Conservation (phyloP, 2,113 vertebrate genomes). For the Murina feae region DNA sequence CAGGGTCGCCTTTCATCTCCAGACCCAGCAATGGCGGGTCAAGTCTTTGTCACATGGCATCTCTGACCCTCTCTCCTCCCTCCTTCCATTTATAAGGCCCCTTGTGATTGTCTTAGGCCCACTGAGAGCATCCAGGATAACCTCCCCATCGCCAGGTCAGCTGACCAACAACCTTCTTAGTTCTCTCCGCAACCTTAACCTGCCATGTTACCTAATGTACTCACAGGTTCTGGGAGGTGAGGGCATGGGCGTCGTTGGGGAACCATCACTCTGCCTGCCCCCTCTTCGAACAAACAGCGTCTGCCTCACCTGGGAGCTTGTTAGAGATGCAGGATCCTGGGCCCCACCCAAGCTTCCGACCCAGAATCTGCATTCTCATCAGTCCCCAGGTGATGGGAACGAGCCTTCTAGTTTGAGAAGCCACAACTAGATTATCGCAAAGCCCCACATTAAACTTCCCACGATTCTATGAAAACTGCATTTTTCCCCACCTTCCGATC, state of each 20-base stretch:
- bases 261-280: not conserved
- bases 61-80: not conserved
- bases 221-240: not conserved
- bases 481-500: not conserved
- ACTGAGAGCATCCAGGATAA: not conserved
- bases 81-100: not conserved
- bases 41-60: not conserved
- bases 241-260: no score
- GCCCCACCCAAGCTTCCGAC: not conserved
- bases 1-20: not conserved
- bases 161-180: not conserved
- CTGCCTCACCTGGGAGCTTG: not conserved
- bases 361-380: not conserved
- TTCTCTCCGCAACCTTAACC: not conserved
- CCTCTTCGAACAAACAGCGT: not conserved
- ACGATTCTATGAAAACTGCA: not conserved
- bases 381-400: not conserved
- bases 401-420: not conserved
- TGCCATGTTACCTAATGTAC: not conserved
- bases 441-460: not conserved
- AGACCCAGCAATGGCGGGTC: not conserved
- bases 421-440: not conserved
- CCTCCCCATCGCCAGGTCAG: not conserved
- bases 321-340: not conserved
- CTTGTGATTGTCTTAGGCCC: not conserved